These are phyloP conservation scores for Ardeotis arabs DNA, from an alignment of 2,113 vertebrate genomes.

Conservation along the genomic window DNA sequence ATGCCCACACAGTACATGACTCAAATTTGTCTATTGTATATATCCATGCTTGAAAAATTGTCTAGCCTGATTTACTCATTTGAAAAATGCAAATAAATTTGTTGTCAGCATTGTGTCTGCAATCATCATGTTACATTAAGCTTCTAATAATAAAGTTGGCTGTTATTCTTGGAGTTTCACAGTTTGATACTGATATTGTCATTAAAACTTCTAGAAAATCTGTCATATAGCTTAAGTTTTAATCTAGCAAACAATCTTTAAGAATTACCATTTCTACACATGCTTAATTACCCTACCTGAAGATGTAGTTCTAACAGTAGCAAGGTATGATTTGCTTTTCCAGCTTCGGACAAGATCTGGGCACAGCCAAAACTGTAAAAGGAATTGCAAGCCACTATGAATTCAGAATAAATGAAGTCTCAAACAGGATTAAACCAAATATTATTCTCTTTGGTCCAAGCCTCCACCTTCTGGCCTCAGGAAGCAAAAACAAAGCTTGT, in stretches of 20 bases:
- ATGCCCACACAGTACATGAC: background rate
- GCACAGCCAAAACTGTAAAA: background rate
- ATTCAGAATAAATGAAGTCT: background rate
- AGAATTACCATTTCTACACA: background rate
- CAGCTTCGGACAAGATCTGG: background rate
- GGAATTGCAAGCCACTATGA: background rate
- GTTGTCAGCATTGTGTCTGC: background rate
- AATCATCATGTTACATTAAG: background rate
- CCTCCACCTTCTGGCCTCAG: background rate
- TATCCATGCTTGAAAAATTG: background rate
- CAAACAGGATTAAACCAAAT: background rate
- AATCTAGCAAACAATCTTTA: background rate
- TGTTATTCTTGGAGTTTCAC: background rate
- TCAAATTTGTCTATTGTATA: background rate
- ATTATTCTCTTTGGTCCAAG: background rate
- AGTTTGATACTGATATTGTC: background rate
- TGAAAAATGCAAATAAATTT: background rate
- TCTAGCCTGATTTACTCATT: background rate
- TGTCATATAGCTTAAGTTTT: background rate
- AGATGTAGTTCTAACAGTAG: background rate
- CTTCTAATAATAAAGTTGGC: background rate
- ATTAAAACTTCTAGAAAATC: background rate
- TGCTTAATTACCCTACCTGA: background rate
- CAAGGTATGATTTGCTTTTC: background rate
- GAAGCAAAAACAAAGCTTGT: background rate